phyloP scores from a whole-genome alignment of 23 tunicate species.

The Ciona savignyi region DNA sequence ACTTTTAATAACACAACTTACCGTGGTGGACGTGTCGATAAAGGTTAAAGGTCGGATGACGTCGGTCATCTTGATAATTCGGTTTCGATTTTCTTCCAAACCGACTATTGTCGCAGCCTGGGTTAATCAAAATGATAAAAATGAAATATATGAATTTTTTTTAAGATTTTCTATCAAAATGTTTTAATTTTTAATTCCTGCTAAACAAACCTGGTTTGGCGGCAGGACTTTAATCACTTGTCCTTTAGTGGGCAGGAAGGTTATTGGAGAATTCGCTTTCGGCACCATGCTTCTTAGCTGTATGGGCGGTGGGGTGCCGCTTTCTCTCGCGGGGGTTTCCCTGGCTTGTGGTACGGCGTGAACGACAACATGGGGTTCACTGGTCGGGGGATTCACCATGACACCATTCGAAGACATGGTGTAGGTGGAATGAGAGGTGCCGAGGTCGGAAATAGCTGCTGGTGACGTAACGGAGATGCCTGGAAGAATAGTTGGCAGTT shows the following conservation, averaged over 20 bases:
- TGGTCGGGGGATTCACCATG: not conserved
- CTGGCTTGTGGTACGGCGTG: not conserved
- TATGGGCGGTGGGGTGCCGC: slow-evolving; percentile 77
- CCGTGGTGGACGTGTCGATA: not conserved
- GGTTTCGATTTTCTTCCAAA: slow-evolving; percentile 18
- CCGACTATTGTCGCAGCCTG: slow-evolving; percentile 25
- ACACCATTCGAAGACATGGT: not conserved
- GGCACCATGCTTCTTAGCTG: slow-evolving; percentile 63
- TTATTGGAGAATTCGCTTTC: slow-evolving; percentile 55
- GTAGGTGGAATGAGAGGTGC: too few relatives aligned
- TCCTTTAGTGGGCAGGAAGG: slow-evolving; percentile 68
- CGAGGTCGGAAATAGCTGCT: too few relatives aligned
- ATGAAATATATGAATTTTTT: too few relatives aligned
- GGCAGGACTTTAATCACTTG: slow-evolving; percentile 74
- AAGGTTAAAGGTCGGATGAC: slow-evolving; percentile 17
- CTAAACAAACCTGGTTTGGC: slow-evolving; percentile 67
- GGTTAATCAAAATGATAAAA: too few relatives aligned
- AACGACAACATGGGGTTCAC: not conserved
- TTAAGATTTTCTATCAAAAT: too few relatives aligned
- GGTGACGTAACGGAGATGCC: too few relatives aligned
- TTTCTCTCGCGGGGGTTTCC: slow-evolving; percentile 22
- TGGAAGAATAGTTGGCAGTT: too few relatives aligned
- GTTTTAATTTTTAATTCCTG: too few relatives aligned
- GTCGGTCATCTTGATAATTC: slow-evolving; percentile 66
- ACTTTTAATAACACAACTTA: too few relatives aligned